Base-by-base conservation (phyloP, 2,888 invertebrate species). In the Drosophila quinaria region DNA sequence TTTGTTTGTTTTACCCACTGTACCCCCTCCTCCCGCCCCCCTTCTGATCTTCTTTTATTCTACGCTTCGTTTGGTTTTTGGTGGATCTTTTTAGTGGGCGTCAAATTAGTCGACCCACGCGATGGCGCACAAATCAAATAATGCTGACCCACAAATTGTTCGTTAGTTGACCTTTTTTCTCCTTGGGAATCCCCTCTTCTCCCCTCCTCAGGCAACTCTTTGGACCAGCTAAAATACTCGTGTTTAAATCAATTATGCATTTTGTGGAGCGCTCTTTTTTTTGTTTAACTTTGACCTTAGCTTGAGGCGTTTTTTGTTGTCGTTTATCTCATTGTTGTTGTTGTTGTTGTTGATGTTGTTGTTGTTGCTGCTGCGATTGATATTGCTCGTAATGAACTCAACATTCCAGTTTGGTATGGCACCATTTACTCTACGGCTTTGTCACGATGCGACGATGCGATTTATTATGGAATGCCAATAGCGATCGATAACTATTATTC, bases 191-290 rank as follows among this genome's bases (percentile, higher is more conserved):
- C 29, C 2, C n/a, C 19, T 5, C 25, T 52, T 41, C 10, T 15
- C 19, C 46, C 15, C n/a, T 15, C 29, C 46, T 51, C 17, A 5
- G 54, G 29, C 41, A 52, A 50, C 19, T 74, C 74, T 61, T 49
- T 37, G 47, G 69, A 63, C 54, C 70, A 55, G 55, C 59, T 41
- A 42, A 73, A 63, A 56, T 80, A 65, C 71, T 86, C 76, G 80
- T 80, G 86, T 90, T 90, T 90, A 90, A 89, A 90, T 86, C 90
- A 90, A 90, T 90, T 90, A 87, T 76, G 76, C 76, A 78, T 76
- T 89, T 89, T 86, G 79, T 84, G 73, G 87, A 86, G 78, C 87
- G 79, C 79, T 74, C 74, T 70, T 64, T 55, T 55, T 51, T 41
- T 72, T 76, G 69, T 78, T 85, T 80, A 89, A 87, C 87, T 90